Percentiles rank a stretch among this genome's conserved stretches.
phyloP scores from a whole-genome alignment of 2,888 invertebrate genomes.

The Sicus ferrugineus region DNA sequence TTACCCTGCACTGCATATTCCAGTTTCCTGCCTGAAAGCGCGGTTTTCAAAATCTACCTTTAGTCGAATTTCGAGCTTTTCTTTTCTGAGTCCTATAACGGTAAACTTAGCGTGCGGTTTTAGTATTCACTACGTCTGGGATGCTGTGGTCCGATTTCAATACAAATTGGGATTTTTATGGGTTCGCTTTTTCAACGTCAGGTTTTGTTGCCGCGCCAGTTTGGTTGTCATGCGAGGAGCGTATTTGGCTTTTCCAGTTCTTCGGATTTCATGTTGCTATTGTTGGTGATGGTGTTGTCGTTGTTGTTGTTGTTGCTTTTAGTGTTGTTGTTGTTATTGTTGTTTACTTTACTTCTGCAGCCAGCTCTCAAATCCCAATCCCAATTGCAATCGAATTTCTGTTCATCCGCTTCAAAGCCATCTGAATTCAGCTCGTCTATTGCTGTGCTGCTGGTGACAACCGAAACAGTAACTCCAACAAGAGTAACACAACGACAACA shows the following conservation, averaged over 20 bases:
- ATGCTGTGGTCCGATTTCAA: not conserved
- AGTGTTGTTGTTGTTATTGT: not conserved
- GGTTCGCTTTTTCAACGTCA: too few relatives aligned
- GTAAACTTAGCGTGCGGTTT: not conserved
- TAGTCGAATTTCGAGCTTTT: too few relatives aligned
- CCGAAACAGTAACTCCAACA: not conserved
- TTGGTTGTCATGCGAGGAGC: not conserved
- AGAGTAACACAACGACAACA: too few relatives aligned
- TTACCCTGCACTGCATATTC: too few relatives aligned
- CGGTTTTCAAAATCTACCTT: too few relatives aligned
- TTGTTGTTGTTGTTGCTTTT: too few relatives aligned
- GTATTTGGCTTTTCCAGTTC: not conserved
- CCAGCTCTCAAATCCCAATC: too few relatives aligned
- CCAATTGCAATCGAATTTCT: not conserved
- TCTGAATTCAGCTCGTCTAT: too few relatives aligned
- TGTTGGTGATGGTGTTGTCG: not conserved
- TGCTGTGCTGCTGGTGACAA: not conserved
- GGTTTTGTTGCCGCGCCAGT: not conserved
- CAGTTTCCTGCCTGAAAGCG: too few relatives aligned
- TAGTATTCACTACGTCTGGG: not conserved
- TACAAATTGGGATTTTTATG: not conserved
- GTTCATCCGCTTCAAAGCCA: too few relatives aligned
- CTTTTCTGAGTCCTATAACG: not conserved
- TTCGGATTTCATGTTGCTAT: not conserved
- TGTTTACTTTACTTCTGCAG: too few relatives aligned